A percentile compares a stretch with the other conserved stretches of the same genome.
Evolutionary conservation across 64 coral and sea anemone genomes (phyloP).

Genomic region (Platygyra sinensis): DNA sequence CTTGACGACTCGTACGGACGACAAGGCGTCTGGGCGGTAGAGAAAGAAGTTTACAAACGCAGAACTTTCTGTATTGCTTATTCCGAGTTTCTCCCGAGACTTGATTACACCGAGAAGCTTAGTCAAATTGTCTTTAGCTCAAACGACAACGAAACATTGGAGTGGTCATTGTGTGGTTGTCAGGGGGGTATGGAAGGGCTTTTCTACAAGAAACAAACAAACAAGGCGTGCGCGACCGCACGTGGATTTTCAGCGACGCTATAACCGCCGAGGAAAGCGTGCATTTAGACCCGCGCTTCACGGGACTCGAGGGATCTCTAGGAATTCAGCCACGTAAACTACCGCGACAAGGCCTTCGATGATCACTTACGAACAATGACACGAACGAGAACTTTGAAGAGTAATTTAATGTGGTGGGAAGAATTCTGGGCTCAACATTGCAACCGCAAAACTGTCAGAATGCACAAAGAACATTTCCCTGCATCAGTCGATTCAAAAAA

Average conservation of each 20-base stretch:
- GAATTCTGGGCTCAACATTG: constrained; percentile 21
- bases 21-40: constrained; percentile 16
- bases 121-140: neutral
- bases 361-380: constrained; percentile 2
- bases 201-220: constrained; percentile 35
- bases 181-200: neutral
- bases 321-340: constrained; percentile 44
- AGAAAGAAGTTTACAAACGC: constrained; percentile 12
- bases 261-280: constrained; percentile 18
- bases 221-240: constrained; percentile 44
- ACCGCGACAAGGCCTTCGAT: neutral
- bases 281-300: constrained; percentile 8
- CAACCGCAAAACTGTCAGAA: neutral
- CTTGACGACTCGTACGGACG: constrained; percentile 43
- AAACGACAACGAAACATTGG: constrained; percentile 16
- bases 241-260: constrained; percentile 48
- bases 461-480: neutral
- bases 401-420: constrained; percentile 17
- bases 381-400: neutral
- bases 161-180: neutral
- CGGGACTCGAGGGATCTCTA: constrained; percentile 20
- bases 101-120: neutral
- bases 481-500: neutral
- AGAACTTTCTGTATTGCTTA: constrained; percentile 25
- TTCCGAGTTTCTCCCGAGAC: constrained; percentile 17